Evolutionary conservation across 2,113 vertebrate species (phyloP).

Genomic region (Dicentrarchus labrax): DNA sequence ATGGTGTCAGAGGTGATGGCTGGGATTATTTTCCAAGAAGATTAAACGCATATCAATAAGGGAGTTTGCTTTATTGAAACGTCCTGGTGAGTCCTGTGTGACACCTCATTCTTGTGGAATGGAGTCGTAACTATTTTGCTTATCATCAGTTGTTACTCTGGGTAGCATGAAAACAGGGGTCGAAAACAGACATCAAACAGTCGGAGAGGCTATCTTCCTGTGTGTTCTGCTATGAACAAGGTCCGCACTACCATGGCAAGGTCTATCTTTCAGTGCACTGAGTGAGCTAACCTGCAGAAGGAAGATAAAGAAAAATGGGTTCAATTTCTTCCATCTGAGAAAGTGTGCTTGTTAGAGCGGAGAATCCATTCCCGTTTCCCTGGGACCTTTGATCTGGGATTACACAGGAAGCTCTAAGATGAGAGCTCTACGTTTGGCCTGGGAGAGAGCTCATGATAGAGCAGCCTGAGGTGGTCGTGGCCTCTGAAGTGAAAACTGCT

Average conservation of each 20-base stretch:
- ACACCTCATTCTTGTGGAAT: conserved; percentile 29
- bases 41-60: conserved; percentile 31
- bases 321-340: conserved; percentile 77
- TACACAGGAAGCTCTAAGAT: conserved; percentile 76
- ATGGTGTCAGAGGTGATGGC: background rate
- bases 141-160: conserved; percentile 54
- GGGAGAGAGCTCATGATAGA: conserved; percentile 68
- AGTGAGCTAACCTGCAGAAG: conserved; percentile 77
- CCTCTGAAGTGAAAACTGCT: conserved; percentile 76
- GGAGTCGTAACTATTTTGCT: conserved; percentile 25
- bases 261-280: conserved; percentile 67
- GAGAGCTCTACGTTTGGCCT: conserved; percentile 73
- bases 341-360: conserved; percentile 80
- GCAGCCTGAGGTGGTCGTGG: conserved; percentile 72
- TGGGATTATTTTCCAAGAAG: background rate
- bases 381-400: conserved; percentile 84
- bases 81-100: conserved; percentile 2
- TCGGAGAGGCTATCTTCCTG: conserved; percentile 48
- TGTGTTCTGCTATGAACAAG: conserved; percentile 60
- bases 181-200: conserved; percentile 77
- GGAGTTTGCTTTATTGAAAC: conserved; percentile 11
- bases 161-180: conserved; percentile 42
- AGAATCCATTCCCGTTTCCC: conserved; percentile 79
- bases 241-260: conserved; percentile 54
- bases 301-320: conserved; percentile 83